phyloP scores from a whole-genome alignment of 1,140 invertebrate species.

The Nomia melanderi region DNA sequence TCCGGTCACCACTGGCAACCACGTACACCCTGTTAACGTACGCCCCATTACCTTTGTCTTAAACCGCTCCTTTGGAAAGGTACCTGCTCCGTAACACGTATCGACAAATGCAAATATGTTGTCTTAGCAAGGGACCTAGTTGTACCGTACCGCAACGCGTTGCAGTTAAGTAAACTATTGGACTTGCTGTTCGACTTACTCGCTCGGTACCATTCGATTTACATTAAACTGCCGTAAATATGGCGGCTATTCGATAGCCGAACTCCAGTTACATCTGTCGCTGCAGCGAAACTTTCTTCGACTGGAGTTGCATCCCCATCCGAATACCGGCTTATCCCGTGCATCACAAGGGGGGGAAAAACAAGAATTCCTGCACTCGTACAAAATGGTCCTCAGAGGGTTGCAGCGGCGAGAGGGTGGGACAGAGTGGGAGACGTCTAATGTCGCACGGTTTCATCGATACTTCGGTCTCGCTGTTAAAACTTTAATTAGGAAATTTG shows the following conservation, averaged over 20 bases:
- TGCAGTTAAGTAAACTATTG: conserved; percentile 20
- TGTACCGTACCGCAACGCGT: conserved; percentile 16
- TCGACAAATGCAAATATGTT: conserved; percentile 33
- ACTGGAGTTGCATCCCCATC: conserved; percentile 32
- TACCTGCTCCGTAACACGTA: neutral
- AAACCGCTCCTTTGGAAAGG: neutral
- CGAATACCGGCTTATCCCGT: conserved; percentile 41
- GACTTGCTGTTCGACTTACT: conserved; percentile 16
- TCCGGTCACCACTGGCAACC: neutral
- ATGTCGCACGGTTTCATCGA: neutral
- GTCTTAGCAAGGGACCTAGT: conserved; percentile 21
- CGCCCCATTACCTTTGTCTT: neutral
- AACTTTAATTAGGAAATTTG: conserved; percentile 16
- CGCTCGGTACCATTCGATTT: conserved; percentile 23
- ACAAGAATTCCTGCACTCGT: conserved; percentile 9
- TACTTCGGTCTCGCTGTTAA: neutral
- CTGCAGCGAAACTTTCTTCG: conserved; percentile 5
- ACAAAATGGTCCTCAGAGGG: conserved; percentile 16
- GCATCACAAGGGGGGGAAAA: conserved; percentile 19
- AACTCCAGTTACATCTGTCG: conserved; percentile 33
- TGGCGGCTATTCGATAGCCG: conserved; percentile 29
- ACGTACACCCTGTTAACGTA: too few species aligned
- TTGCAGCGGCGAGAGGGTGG: too few species aligned
- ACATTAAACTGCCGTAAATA: conserved; percentile 40
- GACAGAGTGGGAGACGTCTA: neutral